Evolutionary conservation across 2,797 vertebrate genomes (phyloP), one percentile per base, ranked within the genome.

Genomic region (Sebastes ruberrimus): DNA sequence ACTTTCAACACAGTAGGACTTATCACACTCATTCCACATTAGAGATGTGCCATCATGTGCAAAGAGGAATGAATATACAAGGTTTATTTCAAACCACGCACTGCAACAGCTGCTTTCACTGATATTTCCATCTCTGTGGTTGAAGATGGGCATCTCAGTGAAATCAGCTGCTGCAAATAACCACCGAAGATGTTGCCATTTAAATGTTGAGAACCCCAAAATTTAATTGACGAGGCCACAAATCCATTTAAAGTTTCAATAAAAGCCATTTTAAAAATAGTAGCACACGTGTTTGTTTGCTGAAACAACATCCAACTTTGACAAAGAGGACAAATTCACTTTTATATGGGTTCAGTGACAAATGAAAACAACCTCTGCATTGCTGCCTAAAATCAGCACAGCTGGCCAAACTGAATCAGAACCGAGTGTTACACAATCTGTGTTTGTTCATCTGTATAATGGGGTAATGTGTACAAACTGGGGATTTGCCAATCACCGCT

Each of bases 401-500:
- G 69, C 74, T 85, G 68, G 67, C 30, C 55, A 80, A 82, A 85
- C 71, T 70, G 20, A 74, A 74, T 62, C 57, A 76, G 60, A 69
- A 69, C n/a, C 6, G 10, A 53, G 28, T 27, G 38, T 78, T 76
- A 13, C 66, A 33, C 53, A 73, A 72, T 68, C 42, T 25, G 32
- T 25, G 32, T 84, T 61, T 88, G 70, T 57, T 30, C 57, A 76
- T 73, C 64, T 75, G 70, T 33, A 55, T 23, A 38, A 28, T 25
- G 46, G 11, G 25, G 52, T 22, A n/a, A 57, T 57, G n/a, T 52
- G n/a, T 20, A 33, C 20, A 74, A 32, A 66, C 10, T 20, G 16
- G 18, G 14, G 71, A 56, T 68, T 78, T 22, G 28, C 35, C 23
- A 70, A 35, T 18, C 42, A 59, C 18, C 28, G n/a, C 62, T n/a